A percentile compares a stretch with the other conserved stretches of the same genome.
phyloP scores from a whole-genome alignment of 2,113 vertebrate species.

The Cricetomys ansorgei region DNA sequence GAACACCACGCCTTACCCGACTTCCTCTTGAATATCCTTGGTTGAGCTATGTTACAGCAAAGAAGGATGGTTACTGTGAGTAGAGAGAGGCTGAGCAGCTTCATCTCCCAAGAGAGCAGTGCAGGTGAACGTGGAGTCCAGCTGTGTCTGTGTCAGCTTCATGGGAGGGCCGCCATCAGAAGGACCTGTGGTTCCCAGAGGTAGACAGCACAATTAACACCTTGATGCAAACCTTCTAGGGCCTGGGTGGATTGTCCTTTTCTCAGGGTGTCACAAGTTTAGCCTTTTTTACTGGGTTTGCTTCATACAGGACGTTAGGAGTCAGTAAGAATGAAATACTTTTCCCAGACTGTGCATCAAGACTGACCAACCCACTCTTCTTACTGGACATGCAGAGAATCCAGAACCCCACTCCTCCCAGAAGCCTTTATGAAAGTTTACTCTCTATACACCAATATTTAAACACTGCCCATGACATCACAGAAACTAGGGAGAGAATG shows the following conservation, averaged over 20 bases:
- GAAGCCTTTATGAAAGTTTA: background rate
- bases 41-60: background rate
- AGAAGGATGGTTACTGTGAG: background rate
- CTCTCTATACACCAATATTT: background rate
- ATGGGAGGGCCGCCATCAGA: background rate
- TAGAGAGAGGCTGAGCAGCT: background rate
- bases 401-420: background rate
- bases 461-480: background rate
- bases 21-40: rapidly evolving
- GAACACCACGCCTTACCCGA: background rate
- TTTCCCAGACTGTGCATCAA: background rate
- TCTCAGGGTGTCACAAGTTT: background rate
- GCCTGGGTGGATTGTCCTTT: too few relatives aligned
- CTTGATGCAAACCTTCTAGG: background rate
- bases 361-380: background rate
- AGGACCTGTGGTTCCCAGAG: background rate
- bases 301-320: background rate
- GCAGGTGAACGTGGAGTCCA: rapidly evolving
- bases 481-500: background rate
- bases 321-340: background rate
- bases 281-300: background rate
- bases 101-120: background rate
- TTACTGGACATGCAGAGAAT: background rate
- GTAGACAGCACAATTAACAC: background rate
- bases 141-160: background rate